A percentile compares a stretch with the other conserved stretches of the same genome.
phyloP scores from a whole-genome alignment of 2,888 invertebrate genomes.

The Anthrax anthrax region DNA sequence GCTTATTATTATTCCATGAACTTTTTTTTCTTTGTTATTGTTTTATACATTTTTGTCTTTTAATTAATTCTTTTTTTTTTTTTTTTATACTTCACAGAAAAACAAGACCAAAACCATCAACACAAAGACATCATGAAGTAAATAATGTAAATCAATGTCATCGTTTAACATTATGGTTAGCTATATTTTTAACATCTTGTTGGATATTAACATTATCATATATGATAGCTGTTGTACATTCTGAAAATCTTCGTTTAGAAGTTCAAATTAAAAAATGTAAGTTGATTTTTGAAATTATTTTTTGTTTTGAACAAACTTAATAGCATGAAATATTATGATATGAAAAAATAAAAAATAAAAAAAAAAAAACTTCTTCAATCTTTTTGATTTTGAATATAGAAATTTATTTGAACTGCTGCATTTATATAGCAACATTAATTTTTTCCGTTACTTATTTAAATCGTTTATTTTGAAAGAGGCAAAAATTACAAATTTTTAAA shows the following conservation, averaged over 20 bases:
- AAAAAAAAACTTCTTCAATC: background rate
- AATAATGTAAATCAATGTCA: slow-evolving; percentile 12
- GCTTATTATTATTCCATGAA: too few relatives aligned
- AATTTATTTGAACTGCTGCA: too few relatives aligned
- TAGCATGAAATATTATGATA: too few relatives aligned
- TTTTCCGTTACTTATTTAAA: too few relatives aligned
- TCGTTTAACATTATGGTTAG: slow-evolving; percentile 13
- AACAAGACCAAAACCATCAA: slow-evolving; percentile 10
- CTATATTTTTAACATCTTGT: slow-evolving; percentile 12
- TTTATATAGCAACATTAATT: too few relatives aligned
- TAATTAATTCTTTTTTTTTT: too few relatives aligned
- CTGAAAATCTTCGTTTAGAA: slow-evolving; percentile 13
- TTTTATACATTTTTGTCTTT: too few relatives aligned
- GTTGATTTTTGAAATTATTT: background rate
- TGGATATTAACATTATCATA: slow-evolving; percentile 15
- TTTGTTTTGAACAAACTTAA: too few relatives aligned
- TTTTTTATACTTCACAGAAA: slow-evolving; percentile 10
- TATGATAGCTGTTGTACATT: slow-evolving; percentile 14
- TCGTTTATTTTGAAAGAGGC: too few relatives aligned
- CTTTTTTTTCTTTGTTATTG: too few relatives aligned
- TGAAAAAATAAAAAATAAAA: background rate
- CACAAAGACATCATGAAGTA: slow-evolving; percentile 5
- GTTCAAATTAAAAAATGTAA: slow-evolving; percentile 12
- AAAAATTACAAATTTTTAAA: too few relatives aligned
- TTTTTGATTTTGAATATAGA: too few relatives aligned